These are phyloP conservation scores for Chiloscyllium plagiosum DNA, from an alignment of 2,113 vertebrate species.

Conservation along the genomic window DNA sequence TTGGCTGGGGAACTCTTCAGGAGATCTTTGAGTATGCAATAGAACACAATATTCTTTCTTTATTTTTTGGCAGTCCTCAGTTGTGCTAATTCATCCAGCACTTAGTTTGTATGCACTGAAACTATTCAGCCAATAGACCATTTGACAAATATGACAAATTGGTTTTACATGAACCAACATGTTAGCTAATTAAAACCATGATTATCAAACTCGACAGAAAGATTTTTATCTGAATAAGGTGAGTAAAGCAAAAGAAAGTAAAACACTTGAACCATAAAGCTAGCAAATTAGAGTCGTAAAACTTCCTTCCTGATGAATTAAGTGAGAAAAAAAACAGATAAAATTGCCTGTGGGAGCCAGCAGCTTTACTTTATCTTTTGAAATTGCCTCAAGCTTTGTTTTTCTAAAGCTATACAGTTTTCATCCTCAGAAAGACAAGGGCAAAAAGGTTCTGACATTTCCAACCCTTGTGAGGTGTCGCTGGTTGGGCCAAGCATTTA, in stretches of 20 bases:
- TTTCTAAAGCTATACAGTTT: not conserved
- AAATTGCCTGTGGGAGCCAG: not conserved
- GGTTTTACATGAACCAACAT: not conserved
- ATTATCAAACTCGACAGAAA: not conserved
- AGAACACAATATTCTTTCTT: not conserved
- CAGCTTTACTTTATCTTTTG: not conserved
- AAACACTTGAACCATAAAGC: constrained; percentile 5
- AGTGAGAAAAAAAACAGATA: not conserved
- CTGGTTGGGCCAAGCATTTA: too few relatives aligned
- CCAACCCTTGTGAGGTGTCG: not conserved
- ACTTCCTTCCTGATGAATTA: constrained; percentile 13
- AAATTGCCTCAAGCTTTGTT: constrained; percentile 12
- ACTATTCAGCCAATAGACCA: not conserved
- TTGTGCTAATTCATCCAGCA: not conserved
- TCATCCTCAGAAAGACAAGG: not conserved
- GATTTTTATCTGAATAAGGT: constrained; percentile 25
- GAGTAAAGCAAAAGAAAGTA: constrained; percentile 8
- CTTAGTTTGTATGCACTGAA: not conserved
- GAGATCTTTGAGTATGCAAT: not conserved
- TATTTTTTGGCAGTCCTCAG: not conserved
- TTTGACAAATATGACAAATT: constrained; percentile 36
- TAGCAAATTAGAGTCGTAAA: not conserved
- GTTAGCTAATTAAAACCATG: constrained; percentile 31
- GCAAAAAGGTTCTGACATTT: not conserved
- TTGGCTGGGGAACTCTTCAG: not conserved